A percentile compares a stretch with the other conserved stretches of the same genome.
These are phyloP conservation scores for Sclerurus mexicanus DNA, from an alignment of 2,113 vertebrate species.

Conservation along the genomic window DNA sequence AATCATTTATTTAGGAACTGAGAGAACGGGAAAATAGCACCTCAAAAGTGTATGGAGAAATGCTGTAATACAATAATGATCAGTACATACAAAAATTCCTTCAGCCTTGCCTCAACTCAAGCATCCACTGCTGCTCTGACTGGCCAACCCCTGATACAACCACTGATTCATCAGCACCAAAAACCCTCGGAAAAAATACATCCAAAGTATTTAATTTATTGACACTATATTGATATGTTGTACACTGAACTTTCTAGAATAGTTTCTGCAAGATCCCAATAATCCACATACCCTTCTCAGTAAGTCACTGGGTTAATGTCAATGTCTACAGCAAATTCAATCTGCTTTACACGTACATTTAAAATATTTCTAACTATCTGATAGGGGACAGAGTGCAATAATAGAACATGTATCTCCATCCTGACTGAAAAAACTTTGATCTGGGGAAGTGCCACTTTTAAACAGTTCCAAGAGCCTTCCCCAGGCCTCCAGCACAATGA, in stretches of 20 bases:
- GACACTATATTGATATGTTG: background rate
- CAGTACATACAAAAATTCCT: background rate
- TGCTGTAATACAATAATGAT: background rate
- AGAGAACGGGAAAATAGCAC: background rate
- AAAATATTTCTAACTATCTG: background rate
- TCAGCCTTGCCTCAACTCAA: background rate
- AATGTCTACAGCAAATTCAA: background rate
- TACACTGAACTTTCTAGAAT: background rate
- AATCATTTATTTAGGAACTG: background rate
- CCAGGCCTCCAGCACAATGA: background rate
- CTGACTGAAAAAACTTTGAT: background rate
- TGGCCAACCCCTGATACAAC: accelerated
- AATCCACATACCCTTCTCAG: background rate
- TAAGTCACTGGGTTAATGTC: background rate
- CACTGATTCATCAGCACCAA: background rate
- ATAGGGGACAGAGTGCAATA: background rate
- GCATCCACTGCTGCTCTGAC: background rate
- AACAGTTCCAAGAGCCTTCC: background rate
- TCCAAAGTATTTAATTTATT: background rate
- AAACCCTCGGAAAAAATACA: background rate
- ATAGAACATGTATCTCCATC: accelerated
- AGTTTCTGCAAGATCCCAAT: background rate
- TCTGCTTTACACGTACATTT: background rate
- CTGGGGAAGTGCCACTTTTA: background rate
- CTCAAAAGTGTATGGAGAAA: background rate